Base-by-base conservation (phyloP, 1,140 invertebrate genomes). In the Pseudomyrmex concolor region DNA sequence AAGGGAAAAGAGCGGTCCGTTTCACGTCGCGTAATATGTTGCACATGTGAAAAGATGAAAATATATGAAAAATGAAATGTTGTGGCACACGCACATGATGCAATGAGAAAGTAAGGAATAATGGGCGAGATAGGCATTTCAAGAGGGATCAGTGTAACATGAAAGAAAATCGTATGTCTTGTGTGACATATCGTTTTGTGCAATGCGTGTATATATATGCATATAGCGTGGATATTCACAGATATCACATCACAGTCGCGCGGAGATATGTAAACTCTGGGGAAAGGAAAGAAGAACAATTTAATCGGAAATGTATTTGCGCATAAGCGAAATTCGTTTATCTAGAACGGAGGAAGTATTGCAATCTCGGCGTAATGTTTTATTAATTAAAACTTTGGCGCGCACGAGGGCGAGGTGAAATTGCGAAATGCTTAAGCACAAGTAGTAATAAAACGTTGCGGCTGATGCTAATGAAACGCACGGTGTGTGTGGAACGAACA, bases 391-490 rank as follows among this genome's bases (percentile, higher is more conserved):
- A 80, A 80, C 66, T 80, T 80, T 80, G 4, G 66, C 50, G 50
- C 50, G 13, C 50, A 0, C 50, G 50, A 13, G 10, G 50, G 12
- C 7, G 9, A 25, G 45, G 43, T 43, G 59, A 80, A 80, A 80
- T 80, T 80, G 76, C 54, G 76, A 80, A 71, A 80, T 80, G 45
- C 76, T 80, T 80, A 80, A 80, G 76, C 54, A 50, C 76, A 59
- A 80, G 76, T 57, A 78, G 64, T 71, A 80, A 71, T 80, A 80
- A 80, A 80, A 80, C 45, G 66, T 80, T 80, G 76, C 76, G 76
- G 76, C 71, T 80, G 54, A 80, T 80, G 76, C 76, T 80, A 80
- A 80, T 80, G 76, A 80, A 80, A 80, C 76, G 59, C 76, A 34
- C 66, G 71, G 66, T 71, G 34, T 34, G 34, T 7, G 5, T 4